Evolutionary conservation across 2,888 invertebrate species (phyloP).

Genomic region (Platycheirus rosarum): DNA sequence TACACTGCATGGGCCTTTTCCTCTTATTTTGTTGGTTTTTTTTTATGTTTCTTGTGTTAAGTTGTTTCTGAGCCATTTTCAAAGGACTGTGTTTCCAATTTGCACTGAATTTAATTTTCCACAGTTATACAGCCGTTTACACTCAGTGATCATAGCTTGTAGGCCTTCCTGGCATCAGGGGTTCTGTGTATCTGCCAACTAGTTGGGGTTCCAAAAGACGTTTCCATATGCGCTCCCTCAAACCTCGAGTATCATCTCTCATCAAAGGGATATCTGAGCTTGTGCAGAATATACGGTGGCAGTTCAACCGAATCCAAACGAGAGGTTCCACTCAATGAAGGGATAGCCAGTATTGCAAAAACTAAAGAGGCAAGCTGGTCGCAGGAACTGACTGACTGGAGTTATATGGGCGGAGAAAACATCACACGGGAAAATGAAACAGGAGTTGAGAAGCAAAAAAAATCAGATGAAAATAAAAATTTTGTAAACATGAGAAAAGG

Average conservation of each 20-base stretch:
- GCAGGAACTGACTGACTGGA: not conserved
- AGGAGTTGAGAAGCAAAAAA: slow-evolving; percentile 12
- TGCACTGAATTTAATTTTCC: slow-evolving; percentile 66
- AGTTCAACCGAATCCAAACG: slow-evolving; percentile 36
- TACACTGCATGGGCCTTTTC: slow-evolving; percentile 27
- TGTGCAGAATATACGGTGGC: slow-evolving; percentile 16
- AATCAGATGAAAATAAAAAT: slow-evolving; percentile 27
- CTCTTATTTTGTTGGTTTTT: slow-evolving; percentile 2
- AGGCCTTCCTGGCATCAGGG: slow-evolving; percentile 4
- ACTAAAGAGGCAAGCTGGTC: not conserved
- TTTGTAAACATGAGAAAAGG: too few relatives aligned
- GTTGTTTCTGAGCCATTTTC: slow-evolving; percentile 40
- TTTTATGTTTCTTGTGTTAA: not conserved
- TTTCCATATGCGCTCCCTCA: not conserved
- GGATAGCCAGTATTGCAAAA: too few relatives aligned
- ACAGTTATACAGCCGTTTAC: slow-evolving; percentile 57
- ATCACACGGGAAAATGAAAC: slow-evolving; percentile 9
- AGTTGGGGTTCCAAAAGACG: slow-evolving; percentile 6
- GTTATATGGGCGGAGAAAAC: slow-evolving; percentile 19
- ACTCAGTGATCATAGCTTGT: slow-evolving; percentile 44
- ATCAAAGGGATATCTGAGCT: slow-evolving; percentile 39
- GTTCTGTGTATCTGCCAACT: slow-evolving; percentile 2
- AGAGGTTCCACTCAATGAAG: slow-evolving; percentile 16
- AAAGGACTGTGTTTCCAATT: slow-evolving; percentile 69
- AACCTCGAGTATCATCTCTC: slow-evolving; percentile 3